Evolutionary conservation across 1,140 invertebrate species (phyloP), one percentile per base, ranked within the genome.

Genomic region (Lamellibrachia luymesi): DNA sequence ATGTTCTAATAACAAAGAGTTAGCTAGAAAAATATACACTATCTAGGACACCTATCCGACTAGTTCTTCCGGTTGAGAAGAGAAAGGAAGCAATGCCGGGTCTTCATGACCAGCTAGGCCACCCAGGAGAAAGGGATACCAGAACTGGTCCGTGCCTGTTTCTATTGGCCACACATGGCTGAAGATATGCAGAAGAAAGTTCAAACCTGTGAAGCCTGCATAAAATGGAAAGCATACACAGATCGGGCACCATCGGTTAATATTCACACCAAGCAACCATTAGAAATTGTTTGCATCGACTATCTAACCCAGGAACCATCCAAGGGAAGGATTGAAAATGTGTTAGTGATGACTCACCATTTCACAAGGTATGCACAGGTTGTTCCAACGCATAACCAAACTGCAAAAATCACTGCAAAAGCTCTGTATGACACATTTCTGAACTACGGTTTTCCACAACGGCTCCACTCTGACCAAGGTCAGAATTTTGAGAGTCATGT

Each of bases 281-380:
- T 93, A 2, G 92, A 90, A n/a, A 50, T 93, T 38, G 56, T 93
- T 4, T 93, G 49, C 50, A 64, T 50, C 17, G 92, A 92, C 49
- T 92, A 49, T 90, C 51, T 93, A 49, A 50, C 92, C n/a, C 89
- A 90, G 4, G 92, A 93, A 51, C 7, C 80, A 90, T 93, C 92
- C 10, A 93, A 93, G 49, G 92, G 92, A 89, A 56, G 56, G 13
- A 50, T 93, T 50, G 52, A 93, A 51, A 13, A 96, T 94, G 94
- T 96, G 7, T 91, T 96, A 17, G 95, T 95, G 0, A 93, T 96
- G 50, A 95, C 95, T 92, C 96, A 96, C 93, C 92, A 95, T 93
- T 97, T 97, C 93, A 96, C 95, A 6, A 96, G 95, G 92, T 96
- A 94, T 94, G 94, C 95, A 2, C 95, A 96, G 93, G 95, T 95